Percentiles rank a stretch among this genome's conserved stretches.
phyloP scores from a whole-genome alignment of 2,797 vertebrate genomes.

The Dendrocincla tyrannina region DNA sequence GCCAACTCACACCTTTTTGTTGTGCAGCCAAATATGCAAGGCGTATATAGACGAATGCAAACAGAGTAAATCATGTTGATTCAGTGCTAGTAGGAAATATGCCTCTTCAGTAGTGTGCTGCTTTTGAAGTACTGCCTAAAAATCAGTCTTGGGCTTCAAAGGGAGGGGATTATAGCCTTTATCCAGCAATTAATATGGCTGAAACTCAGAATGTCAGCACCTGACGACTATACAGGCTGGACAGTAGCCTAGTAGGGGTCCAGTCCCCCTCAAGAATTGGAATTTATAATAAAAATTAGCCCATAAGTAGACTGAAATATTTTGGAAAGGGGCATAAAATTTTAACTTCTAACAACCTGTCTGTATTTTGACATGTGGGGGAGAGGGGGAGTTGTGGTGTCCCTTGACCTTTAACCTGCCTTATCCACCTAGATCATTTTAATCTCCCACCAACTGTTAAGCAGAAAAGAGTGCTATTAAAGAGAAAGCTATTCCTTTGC shows the following conservation, averaged over 20 bases:
- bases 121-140: slow-evolving; percentile 89
- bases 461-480: slow-evolving; percentile 83
- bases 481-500: slow-evolving; percentile 77
- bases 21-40: slow-evolving; percentile 77
- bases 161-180: slow-evolving; percentile 92
- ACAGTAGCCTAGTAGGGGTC: slow-evolving; percentile 87
- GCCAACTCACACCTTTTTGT: slow-evolving; percentile 76
- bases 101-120: slow-evolving; percentile 78
- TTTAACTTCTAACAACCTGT: slow-evolving; percentile 63
- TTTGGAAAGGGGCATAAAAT: slow-evolving; percentile 46
- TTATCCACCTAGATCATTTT: slow-evolving; percentile 85
- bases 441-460: slow-evolving; percentile 90
- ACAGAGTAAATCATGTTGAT: slow-evolving; percentile 78
- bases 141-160: slow-evolving; percentile 93
- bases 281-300: slow-evolving; percentile 74
- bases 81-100: slow-evolving; percentile 76
- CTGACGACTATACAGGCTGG: slow-evolving; percentile 85
- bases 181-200: slow-evolving; percentile 98
- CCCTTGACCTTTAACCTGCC: slow-evolving; percentile 81
- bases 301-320: slow-evolving; percentile 68
- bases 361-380: slow-evolving; percentile 78
- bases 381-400: slow-evolving; percentile 78
- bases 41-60: slow-evolving; percentile 73
- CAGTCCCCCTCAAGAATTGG: slow-evolving; percentile 81
- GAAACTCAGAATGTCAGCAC: slow-evolving; percentile 88